Evolutionary conservation across 2,888 invertebrate genomes (phyloP).

Genomic region (Ellobium chinense): DNA sequence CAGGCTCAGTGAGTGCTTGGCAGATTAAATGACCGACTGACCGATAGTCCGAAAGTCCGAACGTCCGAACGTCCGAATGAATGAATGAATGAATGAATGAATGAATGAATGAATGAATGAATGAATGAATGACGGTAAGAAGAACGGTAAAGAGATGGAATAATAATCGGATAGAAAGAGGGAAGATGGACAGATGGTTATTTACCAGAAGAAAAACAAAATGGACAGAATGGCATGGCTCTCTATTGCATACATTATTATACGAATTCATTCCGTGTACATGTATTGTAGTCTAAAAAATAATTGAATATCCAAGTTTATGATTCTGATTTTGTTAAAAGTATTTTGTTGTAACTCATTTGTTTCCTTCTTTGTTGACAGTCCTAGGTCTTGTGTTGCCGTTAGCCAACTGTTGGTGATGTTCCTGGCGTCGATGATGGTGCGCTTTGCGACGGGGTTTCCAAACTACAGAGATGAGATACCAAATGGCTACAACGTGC

Average conservation of each 20-base stretch:
- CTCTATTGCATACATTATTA: no score
- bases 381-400: no score
- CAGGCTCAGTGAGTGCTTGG: no score
- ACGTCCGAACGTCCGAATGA: no score
- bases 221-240: no score
- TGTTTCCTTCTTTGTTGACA: not conserved
- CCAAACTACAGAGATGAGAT: not conserved
- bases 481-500: not conserved
- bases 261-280: no score
- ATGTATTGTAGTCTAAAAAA: no score
- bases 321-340: not conserved
- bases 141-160: not conserved
- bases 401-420: no score
- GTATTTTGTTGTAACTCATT: not conserved
- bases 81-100: not conserved
- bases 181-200: conserved; percentile 9
- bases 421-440: not conserved
- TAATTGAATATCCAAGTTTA: not conserved
- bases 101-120: conserved; percentile 7
- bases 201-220: not conserved
- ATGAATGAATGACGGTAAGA: not conserved
- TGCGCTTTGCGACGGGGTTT: not conserved
- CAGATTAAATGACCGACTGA: no score
- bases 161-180: conserved; percentile 2
- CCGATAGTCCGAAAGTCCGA: no score